Evolutionary conservation across 2,888 invertebrate genomes (phyloP), one percentile per base, ranked within the genome.

Genomic region (Aporophyla lueneburgensis): DNA sequence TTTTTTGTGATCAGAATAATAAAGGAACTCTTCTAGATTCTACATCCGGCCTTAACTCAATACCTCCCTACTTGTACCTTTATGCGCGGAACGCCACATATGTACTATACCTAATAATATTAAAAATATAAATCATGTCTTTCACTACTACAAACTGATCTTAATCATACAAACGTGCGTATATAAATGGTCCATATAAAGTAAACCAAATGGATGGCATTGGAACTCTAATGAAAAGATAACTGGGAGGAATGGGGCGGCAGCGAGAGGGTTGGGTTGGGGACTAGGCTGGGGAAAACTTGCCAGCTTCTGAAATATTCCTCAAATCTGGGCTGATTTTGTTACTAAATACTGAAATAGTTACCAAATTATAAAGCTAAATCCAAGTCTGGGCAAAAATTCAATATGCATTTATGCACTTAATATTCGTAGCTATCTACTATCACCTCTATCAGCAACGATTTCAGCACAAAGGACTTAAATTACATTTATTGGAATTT

Each of bases 161-260:
- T 62, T 33, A 53, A 43, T 27, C 1, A 27, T 43, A 53, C 21
- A 53, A 56, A n/a, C 19, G 12, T 16, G 24, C 6, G 14, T 6
- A 12, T 43, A 14, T 49, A 59, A 59, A 59, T 59, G 19, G 61
- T 40, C 5, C 16, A 54, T 1, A 9, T 5, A 65, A 43, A 63
- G 21, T n/a, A n/a, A 40, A 73, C 6, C 24, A 9, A 58, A 27
- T 46, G 4, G 9, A 19, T 72, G 24, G 49, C n/a, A 49, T 14
- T 46, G 24, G 19, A 33, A 3, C 12, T 49, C 0, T 16, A 49
- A 24, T 56, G 5, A 58, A 72, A 54, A n/a, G 9, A 54, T 19
- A 46, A 24, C 59, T 61, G 61, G 62, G 24, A 24, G 53, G 2
- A 56, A 56, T 16, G 24, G 77, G 49, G 63, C 27, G n/a, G 19